Base-by-base conservation (phyloP, 2,888 invertebrate species). In the Nowickia ferox region DNA sequence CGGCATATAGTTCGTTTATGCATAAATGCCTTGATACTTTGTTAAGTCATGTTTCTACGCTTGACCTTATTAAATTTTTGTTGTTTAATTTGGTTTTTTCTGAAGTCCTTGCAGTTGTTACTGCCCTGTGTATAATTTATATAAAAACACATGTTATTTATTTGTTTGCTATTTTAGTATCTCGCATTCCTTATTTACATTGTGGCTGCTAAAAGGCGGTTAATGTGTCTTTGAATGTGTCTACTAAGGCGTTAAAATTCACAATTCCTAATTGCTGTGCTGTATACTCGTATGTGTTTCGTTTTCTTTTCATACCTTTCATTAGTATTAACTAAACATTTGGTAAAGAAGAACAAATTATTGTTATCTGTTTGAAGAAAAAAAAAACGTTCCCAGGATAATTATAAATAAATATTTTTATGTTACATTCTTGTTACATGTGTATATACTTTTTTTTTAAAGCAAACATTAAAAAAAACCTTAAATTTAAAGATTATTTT, bases 161-260 rank as follows among this genome's bases (percentile, higher is more conserved):
- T 78, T n/a, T n/a, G 22, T 61, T n/a, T 65, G 17, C 13, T 44
- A 19, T 66, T 10, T 38, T 71, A 51, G 57, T 72, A 1, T 17
- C 5, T 11, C n/a, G 30, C 42, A 68, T 74, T 81, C 61, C 66
- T 68, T 15, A 77, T 72, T 71, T 44, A 53, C 61, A 51, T 61
- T 81, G 30, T 79, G 55, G 46, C 44, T 77, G 44, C 55, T 66
- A 61, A 76, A 83, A 71, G 57, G 78, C 79, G 79, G 66, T 79
- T 83, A 86, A 71, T 77, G 55, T 77, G 77, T 57, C 74, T 63
- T 77, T 81, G 68, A 61, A 63, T 82, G 81, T 68, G 79, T 63
- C 75, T 66, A 57, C 80, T n/a, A 72, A 86, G 86, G 86, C 86
- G 86, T 86, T 63, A 86, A 86, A 86, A 86, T 86, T 86, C 83